phyloP scores from a whole-genome alignment of 2,113 vertebrate species.

The Ptyas mucosa region DNA sequence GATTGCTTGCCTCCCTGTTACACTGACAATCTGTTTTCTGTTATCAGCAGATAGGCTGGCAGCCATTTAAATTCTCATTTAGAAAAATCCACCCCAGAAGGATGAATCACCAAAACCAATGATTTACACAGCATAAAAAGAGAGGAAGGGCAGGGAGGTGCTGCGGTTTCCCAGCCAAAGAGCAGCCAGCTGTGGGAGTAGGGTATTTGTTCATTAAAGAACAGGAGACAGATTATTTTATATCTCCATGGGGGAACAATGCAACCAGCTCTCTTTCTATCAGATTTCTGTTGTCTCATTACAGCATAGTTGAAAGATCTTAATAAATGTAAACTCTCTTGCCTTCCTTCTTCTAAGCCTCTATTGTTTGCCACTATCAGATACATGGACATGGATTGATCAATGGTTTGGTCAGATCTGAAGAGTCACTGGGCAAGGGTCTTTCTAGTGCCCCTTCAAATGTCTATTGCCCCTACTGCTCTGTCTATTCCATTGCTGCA shows the following conservation, averaged over 20 bases:
- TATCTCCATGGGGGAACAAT: fast-evolving
- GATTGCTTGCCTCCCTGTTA: slow-evolving; percentile 60
- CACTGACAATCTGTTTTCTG: slow-evolving; percentile 71
- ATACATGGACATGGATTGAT: neutral
- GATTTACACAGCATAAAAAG: slow-evolving; percentile 32
- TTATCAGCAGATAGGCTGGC: slow-evolving; percentile 56
- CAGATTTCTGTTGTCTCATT: neutral
- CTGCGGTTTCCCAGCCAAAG: neutral
- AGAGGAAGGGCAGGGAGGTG: neutral
- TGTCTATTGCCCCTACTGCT: neutral
- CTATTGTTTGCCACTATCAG: neutral
- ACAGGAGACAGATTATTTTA: neutral
- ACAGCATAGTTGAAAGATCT: neutral
- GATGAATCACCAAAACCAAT: slow-evolving; percentile 14
- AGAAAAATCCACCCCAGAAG: slow-evolving; percentile 29
- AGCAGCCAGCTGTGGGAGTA: neutral
- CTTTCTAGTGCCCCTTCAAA: neutral
- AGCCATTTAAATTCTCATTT: slow-evolving; percentile 62
- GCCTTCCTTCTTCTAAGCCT: neutral
- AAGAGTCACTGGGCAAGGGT: neutral
- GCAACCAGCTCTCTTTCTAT: neutral
- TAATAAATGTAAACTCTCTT: neutral
- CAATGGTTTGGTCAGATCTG: neutral
- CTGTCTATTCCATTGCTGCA: neutral
- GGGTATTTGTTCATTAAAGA: neutral